These are phyloP conservation scores for Cremastinae sp. DNA, from an alignment of 2,888 invertebrate genomes.

Conservation along the genomic window DNA sequence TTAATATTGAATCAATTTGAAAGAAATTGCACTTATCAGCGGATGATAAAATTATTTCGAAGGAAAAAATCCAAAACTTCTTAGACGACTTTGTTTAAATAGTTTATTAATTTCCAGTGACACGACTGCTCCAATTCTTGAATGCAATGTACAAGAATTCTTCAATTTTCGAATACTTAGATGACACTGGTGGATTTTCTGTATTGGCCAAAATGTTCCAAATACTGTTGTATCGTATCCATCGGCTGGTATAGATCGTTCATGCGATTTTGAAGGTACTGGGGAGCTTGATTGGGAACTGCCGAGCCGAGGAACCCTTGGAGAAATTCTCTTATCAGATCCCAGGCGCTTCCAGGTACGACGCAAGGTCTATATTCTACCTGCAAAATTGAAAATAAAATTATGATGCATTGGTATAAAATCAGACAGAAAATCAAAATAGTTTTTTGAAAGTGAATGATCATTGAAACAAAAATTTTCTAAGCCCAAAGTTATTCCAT, in stretches of 20 bases:
- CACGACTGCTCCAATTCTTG: no score
- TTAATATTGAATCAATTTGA: no score
- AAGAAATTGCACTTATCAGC: no score
- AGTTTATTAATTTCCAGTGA: no score
- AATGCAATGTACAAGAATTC: no score
- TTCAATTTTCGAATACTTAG: conserved; percentile 56
- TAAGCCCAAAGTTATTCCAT: no score
- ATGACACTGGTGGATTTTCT: conserved; percentile 87
- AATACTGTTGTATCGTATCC: conserved; percentile 95
- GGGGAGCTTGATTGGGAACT: conserved; percentile 87
- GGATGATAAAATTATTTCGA: no score
- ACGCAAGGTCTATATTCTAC: conserved; percentile 96
- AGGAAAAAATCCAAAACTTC: no score
- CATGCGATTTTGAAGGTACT: conserved; percentile 87
- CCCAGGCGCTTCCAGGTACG: conserved; percentile 94
- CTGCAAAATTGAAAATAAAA: conserved; percentile 76
- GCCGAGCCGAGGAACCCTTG: conserved; percentile 93
- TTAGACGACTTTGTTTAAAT: no score
- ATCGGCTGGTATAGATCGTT: conserved; percentile 93
- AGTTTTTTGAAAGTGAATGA: no score
- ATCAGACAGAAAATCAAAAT: no score
- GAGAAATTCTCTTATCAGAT: conserved; percentile 93
- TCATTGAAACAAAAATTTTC: no score
- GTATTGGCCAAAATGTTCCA: conserved; percentile 95
- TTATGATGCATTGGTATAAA: not conserved